phyloP scores from a whole-genome alignment of 2,113 vertebrate species.

The Chelonoidis abingdonii region DNA sequence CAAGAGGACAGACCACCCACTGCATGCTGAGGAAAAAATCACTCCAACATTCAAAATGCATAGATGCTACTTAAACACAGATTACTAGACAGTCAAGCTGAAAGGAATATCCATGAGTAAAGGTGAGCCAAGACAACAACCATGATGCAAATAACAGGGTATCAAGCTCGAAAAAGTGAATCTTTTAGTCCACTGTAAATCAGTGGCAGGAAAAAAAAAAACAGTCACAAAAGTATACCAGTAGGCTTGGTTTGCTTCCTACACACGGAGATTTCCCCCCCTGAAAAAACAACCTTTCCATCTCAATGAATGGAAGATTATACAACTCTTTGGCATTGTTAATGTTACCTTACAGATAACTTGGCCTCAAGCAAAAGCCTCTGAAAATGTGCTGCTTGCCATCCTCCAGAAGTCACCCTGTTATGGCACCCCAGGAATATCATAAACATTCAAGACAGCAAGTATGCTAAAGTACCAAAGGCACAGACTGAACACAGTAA shows the following conservation, averaged over 20 bases:
- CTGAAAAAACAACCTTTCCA: too few species aligned
- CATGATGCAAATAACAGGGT: background rate
- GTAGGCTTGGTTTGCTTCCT: slow-evolving; percentile 1
- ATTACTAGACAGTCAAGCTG: background rate
- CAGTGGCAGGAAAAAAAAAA: background rate
- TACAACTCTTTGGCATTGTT: too few species aligned
- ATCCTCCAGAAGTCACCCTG: too few species aligned
- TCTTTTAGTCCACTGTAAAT: background rate
- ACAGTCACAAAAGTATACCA: rapidly evolving
- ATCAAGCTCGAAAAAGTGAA: background rate
- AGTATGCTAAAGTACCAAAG: too few species aligned
- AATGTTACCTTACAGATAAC: too few species aligned
- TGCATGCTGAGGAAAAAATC: background rate
- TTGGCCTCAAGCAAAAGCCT: too few species aligned
- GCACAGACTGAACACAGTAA: too few species aligned
- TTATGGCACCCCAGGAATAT: too few species aligned
- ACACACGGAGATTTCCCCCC: background rate
- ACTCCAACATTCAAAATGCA: background rate
- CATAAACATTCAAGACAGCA: too few species aligned
- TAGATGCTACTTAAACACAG: background rate
- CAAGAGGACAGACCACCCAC: background rate
- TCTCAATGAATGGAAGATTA: too few species aligned
- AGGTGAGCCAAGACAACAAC: background rate
- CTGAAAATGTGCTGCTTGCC: too few species aligned
- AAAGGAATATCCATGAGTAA: background rate